A percentile compares a stretch with the other conserved stretches of the same genome.
phyloP scores from a whole-genome alignment of 2,113 vertebrate species.

The Piliocolobus tephrosceles region DNA sequence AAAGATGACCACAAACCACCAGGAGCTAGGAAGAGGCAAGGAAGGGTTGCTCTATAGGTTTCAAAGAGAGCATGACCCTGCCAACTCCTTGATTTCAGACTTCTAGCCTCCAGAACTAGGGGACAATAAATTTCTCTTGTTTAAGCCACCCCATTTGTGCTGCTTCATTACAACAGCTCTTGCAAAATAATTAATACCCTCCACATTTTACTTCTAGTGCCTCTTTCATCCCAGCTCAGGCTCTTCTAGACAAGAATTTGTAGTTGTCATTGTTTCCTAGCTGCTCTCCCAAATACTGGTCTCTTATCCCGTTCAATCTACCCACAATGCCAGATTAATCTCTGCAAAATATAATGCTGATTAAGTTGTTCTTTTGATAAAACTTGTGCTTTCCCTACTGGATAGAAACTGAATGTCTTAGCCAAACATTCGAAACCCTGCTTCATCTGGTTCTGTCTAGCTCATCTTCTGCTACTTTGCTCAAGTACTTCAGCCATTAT shows the following conservation, averaged over 20 bases:
- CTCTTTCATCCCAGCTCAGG: not conserved
- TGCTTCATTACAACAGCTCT: not conserved
- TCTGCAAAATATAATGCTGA: not conserved
- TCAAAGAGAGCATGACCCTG: not conserved
- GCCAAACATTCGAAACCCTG: not conserved
- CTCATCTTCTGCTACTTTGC: not conserved
- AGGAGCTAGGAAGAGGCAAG: not conserved
- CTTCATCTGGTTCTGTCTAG: not conserved
- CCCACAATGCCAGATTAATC: not conserved
- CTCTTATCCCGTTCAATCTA: not conserved
- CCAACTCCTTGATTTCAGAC: not conserved
- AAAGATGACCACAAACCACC: not conserved
- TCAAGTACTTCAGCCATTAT: not conserved
- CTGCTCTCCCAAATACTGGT: not conserved
- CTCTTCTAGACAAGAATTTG: not conserved
- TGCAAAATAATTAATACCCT: not conserved
- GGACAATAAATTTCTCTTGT: not conserved
- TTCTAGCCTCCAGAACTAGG: not conserved
- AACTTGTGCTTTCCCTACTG: not conserved
- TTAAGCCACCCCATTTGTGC: not conserved
- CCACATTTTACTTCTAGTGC: not conserved
- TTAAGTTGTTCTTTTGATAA: not conserved
- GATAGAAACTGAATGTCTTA: not conserved
- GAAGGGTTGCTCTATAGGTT: not conserved
- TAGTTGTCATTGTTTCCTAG: not conserved